Evolutionary conservation across 2,888 invertebrate genomes (phyloP).

Genomic region (Ceratothoa steindachneri): DNA sequence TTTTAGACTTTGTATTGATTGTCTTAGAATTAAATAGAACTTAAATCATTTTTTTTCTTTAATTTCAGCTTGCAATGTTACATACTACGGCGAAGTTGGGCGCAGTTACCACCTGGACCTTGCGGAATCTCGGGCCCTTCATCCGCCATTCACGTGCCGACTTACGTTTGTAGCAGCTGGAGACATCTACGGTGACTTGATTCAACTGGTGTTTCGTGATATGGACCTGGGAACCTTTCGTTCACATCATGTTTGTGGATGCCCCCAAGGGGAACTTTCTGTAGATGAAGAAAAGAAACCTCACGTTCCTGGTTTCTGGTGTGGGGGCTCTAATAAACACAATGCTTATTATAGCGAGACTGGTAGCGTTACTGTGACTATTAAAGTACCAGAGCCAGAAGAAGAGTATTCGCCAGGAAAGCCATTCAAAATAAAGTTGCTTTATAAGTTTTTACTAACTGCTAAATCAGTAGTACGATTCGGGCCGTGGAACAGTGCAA

Average conservation of each 20-base stretch:
- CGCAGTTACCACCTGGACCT: constrained; percentile 71
- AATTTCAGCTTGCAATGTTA: constrained; percentile 73
- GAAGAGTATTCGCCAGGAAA: constrained; percentile 53
- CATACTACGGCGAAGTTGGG: constrained; percentile 75
- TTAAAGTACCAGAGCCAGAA: constrained; percentile 66
- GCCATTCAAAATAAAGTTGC: constrained; percentile 26
- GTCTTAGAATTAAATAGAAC: too few relatives aligned
- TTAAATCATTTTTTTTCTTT: too few relatives aligned
- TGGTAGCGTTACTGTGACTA: constrained; percentile 70
- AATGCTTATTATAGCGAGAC: constrained; percentile 81
- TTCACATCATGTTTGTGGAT: constrained; percentile 73
- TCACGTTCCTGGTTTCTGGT: constrained; percentile 73
- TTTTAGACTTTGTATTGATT: too few relatives aligned
- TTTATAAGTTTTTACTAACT: constrained; percentile 46
- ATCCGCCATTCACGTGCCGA: constrained; percentile 71
- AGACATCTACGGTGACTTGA: constrained; percentile 73
- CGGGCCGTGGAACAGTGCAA: constrained; percentile 55
- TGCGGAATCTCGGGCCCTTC: constrained; percentile 54
- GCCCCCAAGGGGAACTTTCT: constrained; percentile 75
- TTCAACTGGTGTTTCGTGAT: constrained; percentile 78
- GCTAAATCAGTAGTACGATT: constrained; percentile 48
- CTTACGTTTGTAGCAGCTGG: constrained; percentile 79
- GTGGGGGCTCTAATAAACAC: constrained; percentile 77
- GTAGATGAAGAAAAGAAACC: constrained; percentile 69
- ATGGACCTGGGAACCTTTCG: constrained; percentile 77